Evolutionary conservation across 2,113 vertebrate species (phyloP).

Genomic region (Ictalurus punctatus): DNA sequence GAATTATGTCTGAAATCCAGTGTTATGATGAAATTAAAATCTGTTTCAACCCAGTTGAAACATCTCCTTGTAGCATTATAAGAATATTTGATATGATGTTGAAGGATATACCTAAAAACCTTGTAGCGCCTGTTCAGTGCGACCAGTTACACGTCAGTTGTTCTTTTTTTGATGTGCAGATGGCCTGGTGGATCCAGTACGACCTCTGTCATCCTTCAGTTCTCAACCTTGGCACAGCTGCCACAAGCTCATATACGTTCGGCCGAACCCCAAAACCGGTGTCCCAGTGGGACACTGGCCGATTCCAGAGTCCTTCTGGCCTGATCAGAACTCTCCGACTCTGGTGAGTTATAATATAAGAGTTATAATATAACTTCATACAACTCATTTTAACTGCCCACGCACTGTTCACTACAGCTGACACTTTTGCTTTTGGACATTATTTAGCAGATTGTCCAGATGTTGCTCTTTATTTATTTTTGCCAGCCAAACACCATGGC

Average conservation of each 20-base stretch:
- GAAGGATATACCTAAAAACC: neutral
- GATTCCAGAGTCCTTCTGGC: slow-evolving; percentile 97
- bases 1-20: neutral
- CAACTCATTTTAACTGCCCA: neutral
- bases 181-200: slow-evolving; percentile 75
- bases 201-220: slow-evolving; percentile 56
- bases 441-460: neutral
- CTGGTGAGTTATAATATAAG: slow-evolving; percentile 77
- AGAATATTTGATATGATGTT: neutral
- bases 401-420: neutral
- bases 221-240: slow-evolving; percentile 93
- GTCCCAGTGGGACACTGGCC: slow-evolving; percentile 97
- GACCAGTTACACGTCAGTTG: neutral
- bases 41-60: neutral
- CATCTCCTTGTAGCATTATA: neutral
- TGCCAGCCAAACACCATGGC: slow-evolving; percentile 14
- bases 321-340: slow-evolving; percentile 95
- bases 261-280: slow-evolving; percentile 95
- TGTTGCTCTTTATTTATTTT: neutral
- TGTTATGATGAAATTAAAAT: neutral
- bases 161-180: slow-evolving; percentile 69
- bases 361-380: neutral
- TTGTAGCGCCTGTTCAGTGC: neutral
- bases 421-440: neutral
- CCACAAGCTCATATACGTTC: slow-evolving; percentile 95